A percentile compares a stretch with the other conserved stretches of the same genome.
phyloP scores from a whole-genome alignment of 2,113 vertebrate genomes.

The Cnemophilus loriae region DNA sequence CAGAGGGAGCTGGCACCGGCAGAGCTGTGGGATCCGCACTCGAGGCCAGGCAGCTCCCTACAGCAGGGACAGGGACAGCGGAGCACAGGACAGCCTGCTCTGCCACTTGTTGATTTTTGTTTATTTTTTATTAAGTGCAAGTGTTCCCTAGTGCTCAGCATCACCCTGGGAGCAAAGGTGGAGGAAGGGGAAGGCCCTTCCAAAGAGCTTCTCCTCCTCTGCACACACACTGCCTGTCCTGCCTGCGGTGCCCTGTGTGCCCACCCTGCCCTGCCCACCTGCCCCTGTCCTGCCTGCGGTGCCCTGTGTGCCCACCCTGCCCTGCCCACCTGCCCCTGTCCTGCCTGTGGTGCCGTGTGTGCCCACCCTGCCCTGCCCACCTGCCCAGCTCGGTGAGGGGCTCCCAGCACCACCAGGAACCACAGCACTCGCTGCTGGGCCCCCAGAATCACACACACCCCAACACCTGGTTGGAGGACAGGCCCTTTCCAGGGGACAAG shows the following conservation, averaged over 20 bases:
- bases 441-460: neutral
- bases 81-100: neutral
- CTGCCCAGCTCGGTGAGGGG: neutral
- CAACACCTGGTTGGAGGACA: fast-evolving
- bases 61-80: neutral
- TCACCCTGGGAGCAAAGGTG: neutral
- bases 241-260: neutral
- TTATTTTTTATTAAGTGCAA: neutral
- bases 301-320: neutral
- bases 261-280: neutral
- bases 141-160: neutral
- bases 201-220: neutral
- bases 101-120: fast-evolving
- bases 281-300: neutral
- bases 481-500: neutral
- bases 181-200: neutral
- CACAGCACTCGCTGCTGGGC: fast-evolving
- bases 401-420: neutral
- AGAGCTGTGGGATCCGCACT: fast-evolving
- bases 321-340: neutral
- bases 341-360: too few relatives aligned
- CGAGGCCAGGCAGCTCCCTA: neutral
- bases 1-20: neutral
- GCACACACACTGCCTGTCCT: fast-evolving
- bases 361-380: neutral